These are phyloP conservation scores for Pocillopora grandis DNA, from an alignment of 92 coral and sea anemone species.

Conservation along the genomic window DNA sequence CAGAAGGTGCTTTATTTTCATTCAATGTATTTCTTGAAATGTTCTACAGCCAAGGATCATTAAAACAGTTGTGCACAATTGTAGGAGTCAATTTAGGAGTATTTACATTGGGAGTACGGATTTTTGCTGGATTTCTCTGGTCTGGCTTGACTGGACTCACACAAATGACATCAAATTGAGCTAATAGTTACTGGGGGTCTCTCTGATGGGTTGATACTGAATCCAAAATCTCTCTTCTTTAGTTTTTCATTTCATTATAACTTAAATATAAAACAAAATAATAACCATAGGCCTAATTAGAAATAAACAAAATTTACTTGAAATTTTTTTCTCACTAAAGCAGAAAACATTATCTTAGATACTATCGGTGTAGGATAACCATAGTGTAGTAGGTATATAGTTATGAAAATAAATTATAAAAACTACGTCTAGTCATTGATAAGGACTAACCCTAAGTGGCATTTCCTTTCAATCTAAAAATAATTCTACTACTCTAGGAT, in stretches of 20 bases:
- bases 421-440: no score
- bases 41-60: neutral
- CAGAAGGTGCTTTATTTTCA: neutral
- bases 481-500: no score
- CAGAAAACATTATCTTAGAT: no score
- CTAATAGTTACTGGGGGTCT: neutral
- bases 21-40: neutral
- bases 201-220: neutral
- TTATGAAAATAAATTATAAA: no score
- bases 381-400: no score
- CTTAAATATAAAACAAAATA: neutral
- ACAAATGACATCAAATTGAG: no score
- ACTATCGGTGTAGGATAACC: no score
- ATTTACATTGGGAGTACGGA: neutral
- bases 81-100: neutral
- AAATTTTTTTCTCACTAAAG: no score
- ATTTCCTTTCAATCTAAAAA: no score
- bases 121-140: neutral
- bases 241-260: no score
- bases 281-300: neutral
- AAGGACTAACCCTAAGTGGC: no score
- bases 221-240: neutral
- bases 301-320: no score
- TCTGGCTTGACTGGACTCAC: neutral
- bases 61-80: neutral